These are phyloP conservation scores for Apoderus coryli DNA, from an alignment of 2,888 invertebrate genomes.

Conservation along the genomic window DNA sequence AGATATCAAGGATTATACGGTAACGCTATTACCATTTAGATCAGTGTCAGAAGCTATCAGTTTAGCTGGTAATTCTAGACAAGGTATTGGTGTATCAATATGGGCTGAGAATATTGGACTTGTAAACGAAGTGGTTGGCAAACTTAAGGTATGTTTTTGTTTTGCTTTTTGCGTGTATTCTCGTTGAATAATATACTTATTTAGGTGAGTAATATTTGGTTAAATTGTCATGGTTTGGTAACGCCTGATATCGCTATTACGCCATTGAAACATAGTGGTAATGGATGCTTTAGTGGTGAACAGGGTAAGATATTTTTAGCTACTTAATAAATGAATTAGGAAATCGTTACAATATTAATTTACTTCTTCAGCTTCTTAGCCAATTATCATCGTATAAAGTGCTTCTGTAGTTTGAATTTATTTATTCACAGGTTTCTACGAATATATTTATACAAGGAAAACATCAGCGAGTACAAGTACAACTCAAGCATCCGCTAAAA, in stretches of 20 bases:
- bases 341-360: too few species aligned
- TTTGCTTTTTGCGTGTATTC: background rate
- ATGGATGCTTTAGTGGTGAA: conserved; percentile 35
- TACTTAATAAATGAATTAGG: background rate
- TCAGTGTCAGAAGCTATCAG: conserved; percentile 40
- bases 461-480: background rate
- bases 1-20: conserved; percentile 20
- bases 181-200: conserved; percentile 10
- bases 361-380: too few species aligned
- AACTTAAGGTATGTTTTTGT: conserved; percentile 29
- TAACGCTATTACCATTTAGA: conserved; percentile 36
- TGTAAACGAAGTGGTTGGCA: conserved; percentile 37
- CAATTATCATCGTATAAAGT: too few species aligned
- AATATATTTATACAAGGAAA: background rate
- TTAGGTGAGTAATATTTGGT: conserved; percentile 38
- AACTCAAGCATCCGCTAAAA: conserved; percentile 2
- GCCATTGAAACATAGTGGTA: conserved; percentile 36
- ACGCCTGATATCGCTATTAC: conserved; percentile 36
- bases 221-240: conserved; percentile 38
- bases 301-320: conserved; percentile 25
- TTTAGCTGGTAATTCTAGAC: conserved; percentile 38
- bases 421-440: too few species aligned
- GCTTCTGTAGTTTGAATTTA: too few species aligned
- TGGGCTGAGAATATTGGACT: conserved; percentile 41
- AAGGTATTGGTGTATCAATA: conserved; percentile 37